Evolutionary conservation across 2,888 invertebrate genomes (phyloP).

Genomic region (Zygothrica quintamaculata): DNA sequence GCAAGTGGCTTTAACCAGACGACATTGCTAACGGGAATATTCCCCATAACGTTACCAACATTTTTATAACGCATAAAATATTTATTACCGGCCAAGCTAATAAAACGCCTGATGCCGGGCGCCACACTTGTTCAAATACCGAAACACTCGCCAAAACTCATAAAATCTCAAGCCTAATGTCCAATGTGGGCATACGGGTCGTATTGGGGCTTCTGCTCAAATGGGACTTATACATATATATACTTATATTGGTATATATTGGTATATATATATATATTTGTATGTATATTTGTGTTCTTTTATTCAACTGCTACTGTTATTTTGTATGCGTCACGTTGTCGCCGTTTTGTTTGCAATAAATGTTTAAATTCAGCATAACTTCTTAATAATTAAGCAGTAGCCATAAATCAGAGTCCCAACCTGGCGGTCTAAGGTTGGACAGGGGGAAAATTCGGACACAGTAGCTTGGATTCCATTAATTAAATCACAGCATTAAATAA

Average conservation of each 20-base stretch:
- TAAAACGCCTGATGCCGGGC: slow-evolving; percentile 50
- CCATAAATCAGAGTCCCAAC: slow-evolving; percentile 60
- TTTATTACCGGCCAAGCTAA: slow-evolving; percentile 64
- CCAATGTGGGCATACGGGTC: slow-evolving; percentile 34
- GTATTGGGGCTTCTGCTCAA: neutral
- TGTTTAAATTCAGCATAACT: slow-evolving; percentile 77
- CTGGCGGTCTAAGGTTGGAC: slow-evolving; percentile 12
- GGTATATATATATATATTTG: neutral
- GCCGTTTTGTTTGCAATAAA: slow-evolving; percentile 68
- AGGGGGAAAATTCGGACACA: neutral
- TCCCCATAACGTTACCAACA: slow-evolving; percentile 29
- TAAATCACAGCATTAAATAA: slow-evolving; percentile 61
- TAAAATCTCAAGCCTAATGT: slow-evolving; percentile 48
- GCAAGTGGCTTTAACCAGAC: slow-evolving; percentile 60
- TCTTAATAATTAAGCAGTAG: slow-evolving; percentile 73
- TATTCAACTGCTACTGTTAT: slow-evolving; percentile 18
- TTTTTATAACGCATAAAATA: slow-evolving; percentile 76
- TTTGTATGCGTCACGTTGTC: slow-evolving; percentile 68
- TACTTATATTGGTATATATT: neutral
- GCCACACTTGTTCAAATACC: slow-evolving; percentile 47
- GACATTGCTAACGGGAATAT: neutral
- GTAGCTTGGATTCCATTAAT: slow-evolving; percentile 49
- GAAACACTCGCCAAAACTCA: slow-evolving; percentile 42
- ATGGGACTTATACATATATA: no score
- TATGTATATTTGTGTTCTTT: slow-evolving; percentile 21